Conservation (phyloP, 1,140 invertebrate species). For the Lasioglossum albipes region DNA sequence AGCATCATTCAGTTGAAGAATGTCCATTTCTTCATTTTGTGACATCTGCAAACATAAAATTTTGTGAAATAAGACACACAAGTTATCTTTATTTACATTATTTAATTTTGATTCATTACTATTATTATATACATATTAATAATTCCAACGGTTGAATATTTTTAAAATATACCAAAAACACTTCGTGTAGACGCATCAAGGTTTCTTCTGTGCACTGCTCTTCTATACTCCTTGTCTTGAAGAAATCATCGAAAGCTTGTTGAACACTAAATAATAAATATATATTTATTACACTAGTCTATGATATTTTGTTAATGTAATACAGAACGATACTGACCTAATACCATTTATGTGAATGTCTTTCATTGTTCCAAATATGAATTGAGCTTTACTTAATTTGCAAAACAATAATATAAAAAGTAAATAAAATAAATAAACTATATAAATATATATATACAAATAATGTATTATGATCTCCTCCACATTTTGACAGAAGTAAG, state of each 20-base stretch:
- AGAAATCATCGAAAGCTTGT: slow-evolving; percentile 61
- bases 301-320: neutral
- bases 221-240: slow-evolving; percentile 58
- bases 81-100: neutral
- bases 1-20: slow-evolving; percentile 53
- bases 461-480: slow-evolving; percentile 25
- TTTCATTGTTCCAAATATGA: slow-evolving; percentile 30
- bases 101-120: too few relatives aligned
- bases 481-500: slow-evolving; percentile 1
- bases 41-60: slow-evolving; percentile 40
- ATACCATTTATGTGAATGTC: slow-evolving; percentile 13
- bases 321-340: slow-evolving; percentile 40
- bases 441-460: neutral
- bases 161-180: slow-evolving; percentile 58
- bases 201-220: slow-evolving; percentile 67
- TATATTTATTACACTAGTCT: neutral
- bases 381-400: neutral
- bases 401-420: slow-evolving; percentile 14
- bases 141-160: neutral
- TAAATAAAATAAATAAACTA: neutral
- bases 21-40: slow-evolving; percentile 54
- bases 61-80: neutral
- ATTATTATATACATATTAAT: too few relatives aligned
- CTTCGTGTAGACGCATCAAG: slow-evolving; percentile 59
- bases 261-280: slow-evolving; percentile 52